These are phyloP conservation scores for Chrysina gloriosa DNA, from an alignment of 2,888 invertebrate genomes.

Conservation along the genomic window DNA sequence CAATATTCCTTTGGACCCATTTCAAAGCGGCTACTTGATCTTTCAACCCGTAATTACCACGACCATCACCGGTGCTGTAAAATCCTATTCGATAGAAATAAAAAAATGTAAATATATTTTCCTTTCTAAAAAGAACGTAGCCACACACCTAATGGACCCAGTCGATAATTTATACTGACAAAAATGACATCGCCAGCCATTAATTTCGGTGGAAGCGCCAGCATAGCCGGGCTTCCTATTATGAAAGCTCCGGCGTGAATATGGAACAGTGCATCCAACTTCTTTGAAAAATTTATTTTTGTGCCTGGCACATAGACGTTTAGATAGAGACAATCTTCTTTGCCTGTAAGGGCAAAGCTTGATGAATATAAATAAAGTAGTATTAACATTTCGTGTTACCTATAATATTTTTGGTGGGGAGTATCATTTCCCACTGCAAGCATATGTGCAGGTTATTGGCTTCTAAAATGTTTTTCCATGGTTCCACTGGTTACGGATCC, in stretches of 20 bases:
- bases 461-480: constrained; percentile 53
- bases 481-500: constrained; percentile 53
- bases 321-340: constrained; percentile 75
- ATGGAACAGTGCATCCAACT: constrained; percentile 64
- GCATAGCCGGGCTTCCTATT: constrained; percentile 59
- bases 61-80: constrained; percentile 75
- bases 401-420: too few relatives aligned
- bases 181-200: constrained; percentile 62
- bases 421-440: constrained; percentile 40
- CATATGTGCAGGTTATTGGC: constrained; percentile 55
- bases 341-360: constrained; percentile 62
- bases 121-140: background rate
- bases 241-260: constrained; percentile 67
- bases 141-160: constrained; percentile 57
- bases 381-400: too few relatives aligned
- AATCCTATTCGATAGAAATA: too few relatives aligned
- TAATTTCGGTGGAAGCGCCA: constrained; percentile 64
- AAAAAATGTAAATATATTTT: too few relatives aligned
- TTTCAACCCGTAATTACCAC: constrained; percentile 77
- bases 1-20: constrained; percentile 75
- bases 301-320: constrained; percentile 72
- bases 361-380: background rate
- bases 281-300: constrained; percentile 60
- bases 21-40: constrained; percentile 75
- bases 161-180: constrained; percentile 59